Conservation (phyloP, 2,113 vertebrate species). For the Martes martes region DNA sequence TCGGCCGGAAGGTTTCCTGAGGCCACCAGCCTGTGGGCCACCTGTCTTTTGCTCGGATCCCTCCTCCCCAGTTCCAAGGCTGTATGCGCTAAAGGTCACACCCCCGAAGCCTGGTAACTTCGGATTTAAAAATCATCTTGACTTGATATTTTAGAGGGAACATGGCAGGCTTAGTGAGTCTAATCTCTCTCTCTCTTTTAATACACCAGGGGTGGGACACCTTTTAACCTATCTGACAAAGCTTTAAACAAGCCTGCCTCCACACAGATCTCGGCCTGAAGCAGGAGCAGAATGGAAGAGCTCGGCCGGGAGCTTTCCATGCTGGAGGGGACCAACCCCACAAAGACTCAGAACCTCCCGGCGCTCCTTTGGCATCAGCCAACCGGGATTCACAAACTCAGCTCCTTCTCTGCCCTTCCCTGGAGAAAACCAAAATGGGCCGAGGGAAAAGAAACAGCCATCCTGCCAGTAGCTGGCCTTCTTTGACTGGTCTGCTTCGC, state of each 20-base stretch:
- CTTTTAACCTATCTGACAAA: slow-evolving; percentile 62
- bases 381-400: background rate
- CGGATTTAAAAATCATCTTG: slow-evolving; percentile 33
- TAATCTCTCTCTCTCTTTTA: slow-evolving; percentile 55
- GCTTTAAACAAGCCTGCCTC: slow-evolving; percentile 48
- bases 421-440: background rate
- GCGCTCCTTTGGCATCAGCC: background rate
- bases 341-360: background rate
- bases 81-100: slow-evolving; percentile 48
- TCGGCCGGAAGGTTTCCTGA: background rate
- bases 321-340: background rate
- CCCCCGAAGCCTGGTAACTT: slow-evolving; percentile 32
- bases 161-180: slow-evolving; percentile 58
- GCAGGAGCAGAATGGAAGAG: background rate
- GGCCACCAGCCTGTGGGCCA: background rate
- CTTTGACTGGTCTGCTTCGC: background rate
- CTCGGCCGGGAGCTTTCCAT: background rate
- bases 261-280: slow-evolving; percentile 51
- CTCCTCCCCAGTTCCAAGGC: background rate
- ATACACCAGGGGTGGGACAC: slow-evolving; percentile 15
- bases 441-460: background rate
- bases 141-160: slow-evolving; percentile 55
- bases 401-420: background rate
- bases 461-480: background rate
- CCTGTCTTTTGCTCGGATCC: background rate